These are phyloP conservation scores for Armadillidium nasatum DNA, from an alignment of 1,140 invertebrate species.

Conservation along the genomic window DNA sequence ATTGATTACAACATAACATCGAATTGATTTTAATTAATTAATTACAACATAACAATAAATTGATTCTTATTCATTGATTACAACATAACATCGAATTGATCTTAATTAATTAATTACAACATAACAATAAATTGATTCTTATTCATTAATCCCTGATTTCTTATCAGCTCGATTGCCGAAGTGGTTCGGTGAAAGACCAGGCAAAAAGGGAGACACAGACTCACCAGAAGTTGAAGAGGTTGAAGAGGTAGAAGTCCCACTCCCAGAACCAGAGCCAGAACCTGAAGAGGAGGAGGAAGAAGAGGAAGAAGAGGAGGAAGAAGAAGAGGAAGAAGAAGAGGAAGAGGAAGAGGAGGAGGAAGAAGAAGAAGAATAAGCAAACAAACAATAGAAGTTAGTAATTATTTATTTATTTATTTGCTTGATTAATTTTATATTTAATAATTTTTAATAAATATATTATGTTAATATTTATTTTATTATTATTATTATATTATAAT, in stretches of 20 bases:
- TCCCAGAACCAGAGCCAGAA: slow-evolving; percentile 19
- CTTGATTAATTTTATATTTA: slow-evolving; percentile 22
- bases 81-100: too few species aligned
- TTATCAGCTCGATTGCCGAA: slow-evolving; percentile 77
- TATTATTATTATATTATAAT: too few species aligned
- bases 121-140: too few species aligned
- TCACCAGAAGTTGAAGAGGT: slow-evolving; percentile 79
- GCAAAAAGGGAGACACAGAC: slow-evolving; percentile 83
- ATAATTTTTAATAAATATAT: slow-evolving; percentile 10
- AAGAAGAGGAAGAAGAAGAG: slow-evolving; percentile 67
- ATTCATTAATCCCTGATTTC: too few species aligned
- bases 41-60: too few species aligned
- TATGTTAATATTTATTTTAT: too few species aligned
- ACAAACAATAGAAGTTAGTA: background rate
- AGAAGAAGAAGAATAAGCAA: slow-evolving; percentile 45
- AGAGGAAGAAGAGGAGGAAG: slow-evolving; percentile 60
- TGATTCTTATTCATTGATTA: too few species aligned
- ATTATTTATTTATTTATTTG: background rate
- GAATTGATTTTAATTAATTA: too few species aligned
- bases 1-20: too few species aligned
- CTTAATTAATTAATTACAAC: too few species aligned
- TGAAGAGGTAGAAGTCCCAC: slow-evolving; percentile 58
- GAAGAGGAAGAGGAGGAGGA: slow-evolving; percentile 55
- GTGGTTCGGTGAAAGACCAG: slow-evolving; percentile 88
- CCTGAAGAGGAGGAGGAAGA: slow-evolving; percentile 33